Percentiles rank a stretch among this genome's conserved stretches.
phyloP scores from a whole-genome alignment of 2,113 vertebrate genomes.

The Anhinga anhinga region DNA sequence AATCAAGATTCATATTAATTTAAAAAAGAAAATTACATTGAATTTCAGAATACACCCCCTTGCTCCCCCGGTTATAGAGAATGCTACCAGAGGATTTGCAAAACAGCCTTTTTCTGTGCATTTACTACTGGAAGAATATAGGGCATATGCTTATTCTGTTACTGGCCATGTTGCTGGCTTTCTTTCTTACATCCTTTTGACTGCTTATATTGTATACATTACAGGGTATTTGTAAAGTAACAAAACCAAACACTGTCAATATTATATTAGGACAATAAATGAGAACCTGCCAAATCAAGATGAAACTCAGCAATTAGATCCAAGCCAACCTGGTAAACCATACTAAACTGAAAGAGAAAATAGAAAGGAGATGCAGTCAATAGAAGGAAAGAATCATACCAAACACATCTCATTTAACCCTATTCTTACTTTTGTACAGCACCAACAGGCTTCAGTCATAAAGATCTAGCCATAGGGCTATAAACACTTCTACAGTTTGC shows the following conservation, averaged over 20 bases:
- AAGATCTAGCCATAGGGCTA: neutral
- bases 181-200: neutral
- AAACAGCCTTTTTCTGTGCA: neutral
- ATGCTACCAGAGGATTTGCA: neutral
- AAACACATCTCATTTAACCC: neutral
- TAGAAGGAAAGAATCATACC: neutral
- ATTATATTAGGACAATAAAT: neutral
- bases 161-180: neutral
- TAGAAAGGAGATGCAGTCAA: neutral
- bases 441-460: neutral
- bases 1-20: neutral
- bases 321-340: neutral
- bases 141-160: neutral
- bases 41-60: neutral
- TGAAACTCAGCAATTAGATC: neutral
- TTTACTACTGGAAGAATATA: neutral
- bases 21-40: neutral
- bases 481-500: neutral
- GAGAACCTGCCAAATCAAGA: neutral
- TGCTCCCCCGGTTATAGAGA: neutral
- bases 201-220: neutral
- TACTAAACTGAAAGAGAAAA: neutral
- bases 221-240: neutral
- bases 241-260: neutral
- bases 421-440: neutral